Evolutionary conservation across 2,888 invertebrate genomes (phyloP).

Genomic region (Folsomia manolachei): DNA sequence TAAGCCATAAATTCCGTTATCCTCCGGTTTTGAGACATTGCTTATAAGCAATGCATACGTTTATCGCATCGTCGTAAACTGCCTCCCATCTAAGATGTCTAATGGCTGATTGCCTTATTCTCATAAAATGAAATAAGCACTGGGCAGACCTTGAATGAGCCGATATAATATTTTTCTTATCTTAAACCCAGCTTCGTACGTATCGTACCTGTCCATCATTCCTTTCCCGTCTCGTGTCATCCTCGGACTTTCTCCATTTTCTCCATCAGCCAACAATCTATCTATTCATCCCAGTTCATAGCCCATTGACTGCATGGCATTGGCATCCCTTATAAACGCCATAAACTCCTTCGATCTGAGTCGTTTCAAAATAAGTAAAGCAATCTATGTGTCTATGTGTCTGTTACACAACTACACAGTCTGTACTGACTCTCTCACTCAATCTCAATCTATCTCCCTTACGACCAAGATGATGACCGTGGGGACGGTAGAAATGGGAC

Average conservation of each 20-base stretch:
- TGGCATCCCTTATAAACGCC: no score
- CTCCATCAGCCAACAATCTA: not conserved
- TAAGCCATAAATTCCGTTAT: not conserved
- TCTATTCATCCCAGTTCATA: not conserved
- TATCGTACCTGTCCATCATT: no score
- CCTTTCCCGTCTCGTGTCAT: not conserved
- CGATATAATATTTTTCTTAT: no score
- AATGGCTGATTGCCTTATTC: not conserved
- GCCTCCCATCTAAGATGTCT: not conserved
- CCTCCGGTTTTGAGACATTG: not conserved
- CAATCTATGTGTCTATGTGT: no score
- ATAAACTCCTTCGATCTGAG: no score
- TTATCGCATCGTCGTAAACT: not conserved
- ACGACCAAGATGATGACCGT: constrained; percentile 3
- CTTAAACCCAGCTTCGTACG: no score
- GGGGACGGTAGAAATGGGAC: not conserved
- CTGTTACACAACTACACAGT: not conserved
- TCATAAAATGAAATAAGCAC: constrained; percentile 3
- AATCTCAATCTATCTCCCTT: constrained; percentile 4
- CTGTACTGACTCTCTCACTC: not conserved
- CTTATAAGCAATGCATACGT: not conserved
- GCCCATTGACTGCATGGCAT: not conserved
- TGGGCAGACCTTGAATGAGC: no score
- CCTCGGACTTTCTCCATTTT: not conserved
- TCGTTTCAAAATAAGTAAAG: no score